Evolutionary conservation across 2,797 vertebrate genomes (phyloP).

Genomic region (Bufotes viridis): DNA sequence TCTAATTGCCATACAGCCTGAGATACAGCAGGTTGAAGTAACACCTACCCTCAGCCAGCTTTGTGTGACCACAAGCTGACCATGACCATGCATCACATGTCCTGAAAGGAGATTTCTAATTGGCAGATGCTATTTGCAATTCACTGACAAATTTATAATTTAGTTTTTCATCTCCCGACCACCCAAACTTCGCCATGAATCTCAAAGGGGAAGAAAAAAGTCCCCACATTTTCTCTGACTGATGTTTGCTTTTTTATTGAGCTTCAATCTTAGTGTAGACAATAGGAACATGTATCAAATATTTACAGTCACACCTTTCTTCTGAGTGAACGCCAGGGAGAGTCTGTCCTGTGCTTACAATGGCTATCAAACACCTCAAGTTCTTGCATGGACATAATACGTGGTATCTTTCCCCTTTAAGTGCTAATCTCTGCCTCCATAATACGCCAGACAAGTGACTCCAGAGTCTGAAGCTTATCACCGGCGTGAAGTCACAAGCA

Average conservation of each 20-base stretch:
- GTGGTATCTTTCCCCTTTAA: constrained; percentile 74
- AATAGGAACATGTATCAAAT: constrained; percentile 65
- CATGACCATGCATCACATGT: neutral
- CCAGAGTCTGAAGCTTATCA: constrained; percentile 80
- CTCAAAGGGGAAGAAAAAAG: neutral
- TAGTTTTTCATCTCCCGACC: neutral
- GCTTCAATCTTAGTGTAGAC: constrained; percentile 57
- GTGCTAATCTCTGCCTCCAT: constrained; percentile 80
- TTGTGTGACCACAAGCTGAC: no score
- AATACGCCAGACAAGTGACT: constrained; percentile 83
- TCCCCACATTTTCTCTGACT: constrained; percentile 35
- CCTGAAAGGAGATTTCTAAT: neutral
- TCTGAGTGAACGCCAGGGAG: constrained; percentile 71
- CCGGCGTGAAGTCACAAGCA: constrained; percentile 77
- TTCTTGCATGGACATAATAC: constrained; percentile 72
- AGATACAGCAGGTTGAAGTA: no score
- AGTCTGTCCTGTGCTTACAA: constrained; percentile 75
- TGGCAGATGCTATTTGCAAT: neutral
- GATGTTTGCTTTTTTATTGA: constrained; percentile 54
- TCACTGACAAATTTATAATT: neutral
- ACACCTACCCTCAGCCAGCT: no score
- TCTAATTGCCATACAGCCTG: no score
- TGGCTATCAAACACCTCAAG: constrained; percentile 72
- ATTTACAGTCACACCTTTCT: constrained; percentile 69
- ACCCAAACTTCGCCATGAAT: neutral